Conservation (phyloP, 2,113 vertebrate genomes). For the Corapipo altera region DNA sequence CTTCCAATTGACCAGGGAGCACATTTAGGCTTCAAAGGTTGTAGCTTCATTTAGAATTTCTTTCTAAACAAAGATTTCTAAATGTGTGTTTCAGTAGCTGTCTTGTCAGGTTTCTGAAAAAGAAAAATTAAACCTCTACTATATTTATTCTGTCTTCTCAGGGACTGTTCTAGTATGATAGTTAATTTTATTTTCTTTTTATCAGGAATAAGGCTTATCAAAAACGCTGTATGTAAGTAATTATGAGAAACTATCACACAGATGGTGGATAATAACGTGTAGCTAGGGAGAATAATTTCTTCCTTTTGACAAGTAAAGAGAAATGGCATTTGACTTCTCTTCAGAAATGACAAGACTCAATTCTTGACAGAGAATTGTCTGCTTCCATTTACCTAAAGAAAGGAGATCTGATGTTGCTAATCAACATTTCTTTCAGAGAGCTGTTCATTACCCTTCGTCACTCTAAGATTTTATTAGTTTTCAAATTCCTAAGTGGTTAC, state of each 20-base stretch:
- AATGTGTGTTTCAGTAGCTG: constrained; percentile 67
- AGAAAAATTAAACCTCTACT: constrained; percentile 67
- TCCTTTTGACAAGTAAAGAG: constrained; percentile 69
- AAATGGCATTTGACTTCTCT: constrained; percentile 69
- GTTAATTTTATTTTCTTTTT: constrained; percentile 82
- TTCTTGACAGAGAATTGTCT: constrained; percentile 32
- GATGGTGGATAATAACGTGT: constrained; percentile 74
- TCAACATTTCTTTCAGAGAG: constrained; percentile 34
- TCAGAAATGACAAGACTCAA: constrained; percentile 53
- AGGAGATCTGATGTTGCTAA: constrained; percentile 42
- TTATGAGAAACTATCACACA: constrained; percentile 71
- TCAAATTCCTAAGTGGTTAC: background rate
- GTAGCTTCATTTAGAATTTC: constrained; percentile 63
- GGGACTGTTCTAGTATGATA: constrained; percentile 65
- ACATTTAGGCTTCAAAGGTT: constrained; percentile 51
- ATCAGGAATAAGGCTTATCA: constrained; percentile 74
- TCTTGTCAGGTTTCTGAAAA: constrained; percentile 73
- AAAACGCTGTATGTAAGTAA: constrained; percentile 67
- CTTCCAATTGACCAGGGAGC: constrained; percentile 51
- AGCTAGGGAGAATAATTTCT: constrained; percentile 68
- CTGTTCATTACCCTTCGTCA: background rate
- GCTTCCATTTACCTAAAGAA: constrained; percentile 40
- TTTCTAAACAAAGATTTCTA: constrained; percentile 70
- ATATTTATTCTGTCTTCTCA: constrained; percentile 71
- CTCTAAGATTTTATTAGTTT: constrained; percentile 29